Evolutionary conservation across 2,888 invertebrate species (phyloP), one percentile per base, ranked within the genome.

Genomic region (Yponomeuta evonymella): DNA sequence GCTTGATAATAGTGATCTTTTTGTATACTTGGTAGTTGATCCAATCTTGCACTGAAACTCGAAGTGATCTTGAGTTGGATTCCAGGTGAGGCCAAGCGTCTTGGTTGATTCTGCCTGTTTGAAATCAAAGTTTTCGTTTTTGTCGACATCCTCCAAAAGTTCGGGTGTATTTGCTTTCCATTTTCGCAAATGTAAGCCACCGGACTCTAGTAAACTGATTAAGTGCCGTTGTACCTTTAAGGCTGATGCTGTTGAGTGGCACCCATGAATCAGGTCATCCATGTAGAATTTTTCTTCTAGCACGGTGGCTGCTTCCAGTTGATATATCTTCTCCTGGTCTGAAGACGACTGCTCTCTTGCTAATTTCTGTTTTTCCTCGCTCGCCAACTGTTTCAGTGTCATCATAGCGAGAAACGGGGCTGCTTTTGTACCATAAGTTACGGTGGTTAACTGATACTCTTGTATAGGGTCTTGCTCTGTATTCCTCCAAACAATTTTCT

Each of bases 401-500:
- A 70, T 48, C 51, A 70, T 65, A 10, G 70, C 70, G 11, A 70
- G 30, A 29, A 63, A 70, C 5, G 70, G 70, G 3, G 64, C 70
- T 63, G 48, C 29, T 11, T 48, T 65, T 33, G 62, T 70, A 15
- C 70, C 70, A 23, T 70, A 70, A n/a, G 70, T 70, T 15, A 70
- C 70, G 15, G 70, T 65, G 4, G 65, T 48, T 43, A 70, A 48
- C 43, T 43, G 23, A 30, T 70, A 70, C 23, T 70, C 65, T 64
- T 48, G 9, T 10, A 70, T 10, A 15, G 29, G 29, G 3, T 70
- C 48, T 23, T 64, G 11, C 4, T 8, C 11, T 64, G 70, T 36
- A 62, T 70, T 29, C 48, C 70, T 65, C 70, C 70, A 70, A 2
- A 70, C 62, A 4, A 70, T 70, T n/a, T 64, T 65, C 29, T 70